phyloP scores from a whole-genome alignment of 2,113 vertebrate species.

The Rousettus leschenaultii region DNA sequence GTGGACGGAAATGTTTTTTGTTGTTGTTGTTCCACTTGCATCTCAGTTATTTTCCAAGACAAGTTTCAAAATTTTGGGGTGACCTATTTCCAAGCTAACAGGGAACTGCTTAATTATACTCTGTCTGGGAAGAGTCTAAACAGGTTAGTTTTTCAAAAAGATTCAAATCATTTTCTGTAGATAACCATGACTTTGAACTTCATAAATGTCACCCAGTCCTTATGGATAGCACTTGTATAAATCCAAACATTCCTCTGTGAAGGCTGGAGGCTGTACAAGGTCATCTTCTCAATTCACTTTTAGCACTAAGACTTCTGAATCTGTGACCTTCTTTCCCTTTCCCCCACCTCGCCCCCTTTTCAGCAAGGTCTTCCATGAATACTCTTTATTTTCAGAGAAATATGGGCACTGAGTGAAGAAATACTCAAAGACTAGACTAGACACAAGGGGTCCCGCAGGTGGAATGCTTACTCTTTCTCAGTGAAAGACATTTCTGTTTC shows the following conservation, averaged over 20 bases:
- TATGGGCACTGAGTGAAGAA: too few species aligned
- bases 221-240: not conserved
- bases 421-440: not conserved
- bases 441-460: rapidly evolving
- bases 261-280: not conserved
- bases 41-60: not conserved
- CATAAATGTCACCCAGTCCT: not conserved
- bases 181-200: not conserved
- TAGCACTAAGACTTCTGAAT: not conserved
- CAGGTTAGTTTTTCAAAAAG: not conserved
- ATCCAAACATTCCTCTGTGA: not conserved
- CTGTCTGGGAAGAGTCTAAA: not conserved
- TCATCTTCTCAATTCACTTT: not conserved
- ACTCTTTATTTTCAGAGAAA: not conserved
- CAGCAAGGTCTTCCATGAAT: not conserved
- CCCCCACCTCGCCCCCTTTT: not conserved
- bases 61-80: not conserved
- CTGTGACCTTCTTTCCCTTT: not conserved
- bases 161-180: not conserved
- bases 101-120: not conserved
- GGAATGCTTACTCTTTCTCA: not conserved
- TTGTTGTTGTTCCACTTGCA: not conserved
- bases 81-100: not conserved
- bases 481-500: not conserved
- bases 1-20: not conserved